These are phyloP conservation scores for Podarcis muralis DNA, from an alignment of 2,113 vertebrate genomes.

Conservation along the genomic window DNA sequence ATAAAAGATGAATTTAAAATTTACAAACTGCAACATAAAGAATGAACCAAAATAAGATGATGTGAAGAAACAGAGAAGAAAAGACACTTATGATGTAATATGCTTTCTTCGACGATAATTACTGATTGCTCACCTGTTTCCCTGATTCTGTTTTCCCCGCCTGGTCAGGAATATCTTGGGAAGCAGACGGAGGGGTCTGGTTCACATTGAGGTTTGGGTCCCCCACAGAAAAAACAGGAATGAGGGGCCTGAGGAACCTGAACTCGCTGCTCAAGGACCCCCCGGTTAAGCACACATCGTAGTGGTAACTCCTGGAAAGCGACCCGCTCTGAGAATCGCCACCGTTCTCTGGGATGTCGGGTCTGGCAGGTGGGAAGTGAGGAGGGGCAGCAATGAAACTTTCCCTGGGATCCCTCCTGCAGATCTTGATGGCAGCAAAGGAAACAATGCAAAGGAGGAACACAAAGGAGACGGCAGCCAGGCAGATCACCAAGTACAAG, in stretches of 20 bases:
- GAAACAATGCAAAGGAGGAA: constrained; percentile 83
- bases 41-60: not conserved
- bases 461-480: constrained; percentile 82
- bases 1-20: not conserved
- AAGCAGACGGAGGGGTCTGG: constrained; percentile 32
- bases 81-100: no score
- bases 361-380: constrained; percentile 16
- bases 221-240: constrained; percentile 17
- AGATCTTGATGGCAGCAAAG: constrained; percentile 71
- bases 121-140: not conserved
- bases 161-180: not conserved
- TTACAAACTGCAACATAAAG: not conserved
- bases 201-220: constrained; percentile 24
- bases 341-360: constrained; percentile 63
- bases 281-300: constrained; percentile 35
- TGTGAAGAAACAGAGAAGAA: not conserved
- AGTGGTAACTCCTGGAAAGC: constrained; percentile 44
- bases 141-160: not conserved
- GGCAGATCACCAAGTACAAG: constrained; percentile 82
- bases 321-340: not conserved
- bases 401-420: not conserved
- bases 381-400: not conserved
- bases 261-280: constrained; percentile 9
- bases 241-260: constrained; percentile 34
- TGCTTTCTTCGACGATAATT: not conserved